Evolutionary conservation across 2,888 invertebrate genomes (phyloP), one percentile per base, ranked within the genome.

Genomic region (Brachypalpus laphriformis): DNA sequence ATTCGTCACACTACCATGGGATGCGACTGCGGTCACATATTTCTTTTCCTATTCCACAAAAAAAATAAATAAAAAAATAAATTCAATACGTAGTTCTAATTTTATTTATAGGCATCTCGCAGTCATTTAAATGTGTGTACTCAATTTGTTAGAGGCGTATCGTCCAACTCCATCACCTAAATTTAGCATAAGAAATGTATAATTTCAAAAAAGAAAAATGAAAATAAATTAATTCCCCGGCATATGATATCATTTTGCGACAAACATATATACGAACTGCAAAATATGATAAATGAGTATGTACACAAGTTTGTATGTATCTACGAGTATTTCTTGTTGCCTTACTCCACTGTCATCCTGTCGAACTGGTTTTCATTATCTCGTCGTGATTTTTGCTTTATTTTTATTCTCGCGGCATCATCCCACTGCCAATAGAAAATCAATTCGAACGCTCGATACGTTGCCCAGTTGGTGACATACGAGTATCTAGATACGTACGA

Each of bases 171-270:
- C 56, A 66, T 57, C 57, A 20, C 47, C 40, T 49, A 66, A 76
- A 66, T 76, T 76, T 68, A 49, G 49, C 18, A 56, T n/a, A 14
- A 20, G 22, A 54, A 25, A 16, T 34, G 8, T 31, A 14, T 25
- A n/a, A 14, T 40, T n/a, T 40, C 3, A 14, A 14, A 40, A 40
- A 47, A 34, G 34, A 9, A 47, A 59, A 59, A 37, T 11, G n/a
- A 18, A 57, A 71, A 56, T 31, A 51, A 61, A 72, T 42, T 72
- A 49, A 59, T 47, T 63, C 16, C 63, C 11, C 74, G 20, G 14
- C 42, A 56, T 56, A 54, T 74, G 74, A 74, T 74, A 74, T 74
- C 74, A 74, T 66, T 45, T 51, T 22, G 18, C 22, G 59, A 49
- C 59, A 59, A 25, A 22, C 22, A 18, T 18, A 25, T 14, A n/a